phyloP scores from a whole-genome alignment of 2,797 vertebrate species.

The Onychomys torridus region DNA sequence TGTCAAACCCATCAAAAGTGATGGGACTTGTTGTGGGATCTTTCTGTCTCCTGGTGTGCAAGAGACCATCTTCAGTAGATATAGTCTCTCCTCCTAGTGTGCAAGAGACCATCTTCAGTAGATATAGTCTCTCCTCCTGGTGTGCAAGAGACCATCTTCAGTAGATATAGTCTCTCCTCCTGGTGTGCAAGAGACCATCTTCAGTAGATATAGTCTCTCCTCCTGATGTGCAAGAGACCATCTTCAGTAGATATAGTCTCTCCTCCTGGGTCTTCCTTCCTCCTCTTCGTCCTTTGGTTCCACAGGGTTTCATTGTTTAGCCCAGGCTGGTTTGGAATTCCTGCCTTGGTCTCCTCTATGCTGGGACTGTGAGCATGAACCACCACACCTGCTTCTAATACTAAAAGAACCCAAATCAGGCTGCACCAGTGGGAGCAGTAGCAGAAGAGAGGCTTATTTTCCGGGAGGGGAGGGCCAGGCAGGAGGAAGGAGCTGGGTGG shows the following conservation, averaged over 20 bases:
- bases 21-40: too few species aligned
- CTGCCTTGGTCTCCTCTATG: background rate
- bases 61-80: background rate
- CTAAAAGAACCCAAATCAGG: background rate
- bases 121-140: background rate
- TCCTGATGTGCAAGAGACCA: background rate
- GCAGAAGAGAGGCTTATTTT: background rate
- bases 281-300: background rate
- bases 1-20: background rate
- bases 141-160: background rate
- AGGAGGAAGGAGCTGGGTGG: background rate
- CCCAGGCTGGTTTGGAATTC: background rate
- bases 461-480: background rate
- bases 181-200: background rate
- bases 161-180: background rate
- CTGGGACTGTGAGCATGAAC: background rate
- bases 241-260: background rate
- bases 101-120: background rate
- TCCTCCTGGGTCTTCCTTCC: background rate
- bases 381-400: background rate
- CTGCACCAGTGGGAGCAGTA: background rate
- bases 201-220: background rate
- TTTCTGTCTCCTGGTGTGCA: too few species aligned
- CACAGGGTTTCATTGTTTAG: background rate
- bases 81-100: background rate